Conservation (phyloP, 2,113 vertebrate species). For the Limanda limanda region DNA sequence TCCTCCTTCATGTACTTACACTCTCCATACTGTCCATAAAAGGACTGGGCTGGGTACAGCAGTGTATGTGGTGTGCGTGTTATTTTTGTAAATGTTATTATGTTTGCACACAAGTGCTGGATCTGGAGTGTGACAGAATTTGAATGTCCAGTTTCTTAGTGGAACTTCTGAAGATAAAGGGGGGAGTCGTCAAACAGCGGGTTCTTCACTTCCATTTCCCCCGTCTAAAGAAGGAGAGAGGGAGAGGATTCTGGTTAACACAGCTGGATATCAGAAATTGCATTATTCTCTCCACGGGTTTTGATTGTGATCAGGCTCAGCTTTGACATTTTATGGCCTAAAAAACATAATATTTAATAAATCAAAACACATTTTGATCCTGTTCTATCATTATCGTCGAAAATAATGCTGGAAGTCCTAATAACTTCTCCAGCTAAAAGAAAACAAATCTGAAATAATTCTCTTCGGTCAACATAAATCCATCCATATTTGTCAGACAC, state of each 20-base stretch:
- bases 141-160: slow-evolving; percentile 72
- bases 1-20: not conserved
- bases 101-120: slow-evolving; percentile 34
- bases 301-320: not conserved
- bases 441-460: too few relatives aligned
- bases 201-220: slow-evolving; percentile 98
- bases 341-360: too few relatives aligned
- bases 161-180: slow-evolving; percentile 79
- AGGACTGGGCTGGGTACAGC: slow-evolving; percentile 15
- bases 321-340: too few relatives aligned
- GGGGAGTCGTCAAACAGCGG: slow-evolving; percentile 92
- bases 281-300: not conserved
- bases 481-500: too few relatives aligned
- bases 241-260: not conserved
- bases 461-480: too few relatives aligned
- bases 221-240: slow-evolving; percentile 82
- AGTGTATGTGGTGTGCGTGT: slow-evolving; percentile 20
- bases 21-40: slow-evolving; percentile 8
- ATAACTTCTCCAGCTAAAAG: too few relatives aligned
- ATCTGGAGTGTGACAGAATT: not conserved
- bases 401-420: too few relatives aligned
- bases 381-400: too few relatives aligned
- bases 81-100: not conserved
- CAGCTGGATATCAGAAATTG: not conserved
- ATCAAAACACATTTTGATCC: too few relatives aligned